A percentile compares a stretch with the other conserved stretches of the same genome.
These are phyloP conservation scores for Encarsia formosa DNA, from an alignment of 2,888 invertebrate species.

Conservation along the genomic window DNA sequence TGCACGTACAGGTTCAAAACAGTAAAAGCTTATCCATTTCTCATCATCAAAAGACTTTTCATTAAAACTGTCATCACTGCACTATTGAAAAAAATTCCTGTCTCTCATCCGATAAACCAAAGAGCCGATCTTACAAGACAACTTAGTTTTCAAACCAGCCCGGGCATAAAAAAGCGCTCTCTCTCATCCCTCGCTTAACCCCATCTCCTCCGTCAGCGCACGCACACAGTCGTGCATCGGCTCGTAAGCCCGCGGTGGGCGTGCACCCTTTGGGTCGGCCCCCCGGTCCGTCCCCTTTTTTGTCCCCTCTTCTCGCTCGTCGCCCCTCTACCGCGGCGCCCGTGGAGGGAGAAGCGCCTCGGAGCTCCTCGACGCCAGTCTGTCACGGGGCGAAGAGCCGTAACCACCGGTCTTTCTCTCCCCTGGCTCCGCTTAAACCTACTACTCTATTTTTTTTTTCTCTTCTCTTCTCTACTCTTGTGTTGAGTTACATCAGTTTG, in stretches of 20 bases:
- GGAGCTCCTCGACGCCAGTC: slow-evolving; percentile 38
- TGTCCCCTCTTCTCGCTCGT: slow-evolving; percentile 36
- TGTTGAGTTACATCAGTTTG: too few relatives aligned
- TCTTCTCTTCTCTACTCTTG: too few relatives aligned
- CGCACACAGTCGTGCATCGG: slow-evolving; percentile 46
- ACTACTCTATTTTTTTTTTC: too few relatives aligned
- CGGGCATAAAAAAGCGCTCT: too few relatives aligned
- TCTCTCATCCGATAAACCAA: too few relatives aligned
- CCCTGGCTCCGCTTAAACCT: not conserved
- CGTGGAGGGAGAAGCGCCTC: slow-evolving; percentile 21
- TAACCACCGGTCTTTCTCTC: slow-evolving; percentile 47
- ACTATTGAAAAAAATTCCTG: too few relatives aligned
- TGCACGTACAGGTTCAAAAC: too few relatives aligned
- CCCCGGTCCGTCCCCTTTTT: slow-evolving; percentile 43
- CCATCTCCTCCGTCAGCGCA: slow-evolving; percentile 29
- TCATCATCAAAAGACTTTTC: too few relatives aligned
- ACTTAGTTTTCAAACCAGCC: too few relatives aligned
- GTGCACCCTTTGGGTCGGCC: slow-evolving; percentile 33
- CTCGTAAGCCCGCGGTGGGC: slow-evolving; percentile 32
- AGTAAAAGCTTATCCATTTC: too few relatives aligned
- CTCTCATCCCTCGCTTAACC: not conserved
- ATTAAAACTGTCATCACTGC: too few relatives aligned
- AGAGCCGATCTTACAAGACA: too few relatives aligned
- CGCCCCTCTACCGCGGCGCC: not conserved
- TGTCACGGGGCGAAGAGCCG: slow-evolving; percentile 51